Evolutionary conservation across 1,140 invertebrate genomes (phyloP).

Genomic region (Eumaeus atala): DNA sequence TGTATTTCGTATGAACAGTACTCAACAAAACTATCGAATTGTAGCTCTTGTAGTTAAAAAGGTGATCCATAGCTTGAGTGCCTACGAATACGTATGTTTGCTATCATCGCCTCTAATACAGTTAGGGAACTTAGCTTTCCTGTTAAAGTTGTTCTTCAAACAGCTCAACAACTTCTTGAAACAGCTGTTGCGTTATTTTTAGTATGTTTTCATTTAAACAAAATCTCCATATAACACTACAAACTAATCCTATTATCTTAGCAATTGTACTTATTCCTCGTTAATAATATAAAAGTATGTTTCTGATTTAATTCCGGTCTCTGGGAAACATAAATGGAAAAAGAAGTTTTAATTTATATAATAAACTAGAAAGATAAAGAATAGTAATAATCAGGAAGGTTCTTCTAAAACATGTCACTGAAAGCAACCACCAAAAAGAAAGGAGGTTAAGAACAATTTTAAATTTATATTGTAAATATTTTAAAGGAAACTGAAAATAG

Average conservation of each 20-base stretch:
- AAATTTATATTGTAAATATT: slow-evolving; percentile 26
- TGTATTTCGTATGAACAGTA: too few species aligned
- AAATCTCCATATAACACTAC: slow-evolving; percentile 16
- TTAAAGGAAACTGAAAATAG: slow-evolving; percentile 30
- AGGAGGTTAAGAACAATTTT: slow-evolving; percentile 22
- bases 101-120: too few species aligned
- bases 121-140: too few species aligned
- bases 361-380: slow-evolving; percentile 23
- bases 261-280: slow-evolving; percentile 25
- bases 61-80: too few species aligned
- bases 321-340: slow-evolving; percentile 24
- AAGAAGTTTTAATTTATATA: slow-evolving; percentile 22
- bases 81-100: too few species aligned
- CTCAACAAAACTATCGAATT: too few species aligned
- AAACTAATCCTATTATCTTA: slow-evolving; percentile 27
- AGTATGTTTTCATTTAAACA: slow-evolving; percentile 24
- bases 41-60: too few species aligned
- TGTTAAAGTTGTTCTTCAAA: too few species aligned
- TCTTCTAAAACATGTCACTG: slow-evolving; percentile 27
- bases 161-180: slow-evolving; percentile 27
- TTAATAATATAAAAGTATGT: slow-evolving; percentile 27
- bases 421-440: slow-evolving; percentile 26
- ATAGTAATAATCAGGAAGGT: slow-evolving; percentile 24
- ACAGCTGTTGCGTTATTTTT: slow-evolving; percentile 26
- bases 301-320: slow-evolving; percentile 22